phyloP scores from a whole-genome alignment of 2,888 invertebrate species.

The Tuberolachnus salignus region DNA sequence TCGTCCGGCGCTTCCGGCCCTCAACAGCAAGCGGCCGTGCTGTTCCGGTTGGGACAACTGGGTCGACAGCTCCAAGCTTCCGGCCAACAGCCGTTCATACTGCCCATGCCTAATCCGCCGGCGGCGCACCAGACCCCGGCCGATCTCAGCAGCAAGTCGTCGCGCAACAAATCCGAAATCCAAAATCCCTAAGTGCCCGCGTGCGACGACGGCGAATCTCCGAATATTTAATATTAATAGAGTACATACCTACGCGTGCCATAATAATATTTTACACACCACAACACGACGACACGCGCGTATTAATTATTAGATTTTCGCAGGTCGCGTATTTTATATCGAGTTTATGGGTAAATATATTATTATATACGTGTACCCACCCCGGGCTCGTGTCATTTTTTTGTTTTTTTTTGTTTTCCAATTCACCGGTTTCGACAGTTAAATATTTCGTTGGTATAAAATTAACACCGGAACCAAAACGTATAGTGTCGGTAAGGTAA shows the following conservation, averaged over 20 bases:
- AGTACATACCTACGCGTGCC: too few species aligned
- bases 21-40: conserved; percentile 46
- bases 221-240: too few species aligned
- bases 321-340: too few species aligned
- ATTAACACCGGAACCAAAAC: too few species aligned
- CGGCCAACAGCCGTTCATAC: conserved; percentile 49
- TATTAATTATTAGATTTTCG: too few species aligned
- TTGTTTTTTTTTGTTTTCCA: too few species aligned
- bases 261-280: background rate
- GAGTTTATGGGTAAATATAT: too few species aligned
- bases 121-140: conserved; percentile 58
- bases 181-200: conserved; percentile 18
- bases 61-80: conserved; percentile 44
- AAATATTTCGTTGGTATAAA: too few species aligned
- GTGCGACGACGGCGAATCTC: background rate
- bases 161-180: conserved; percentile 44
- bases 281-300: too few species aligned
- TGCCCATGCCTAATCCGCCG: conserved; percentile 55
- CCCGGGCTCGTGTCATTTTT: too few species aligned
- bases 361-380: background rate
- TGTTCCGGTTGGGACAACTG: conserved; percentile 45
- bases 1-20: conserved; percentile 35
- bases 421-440: too few species aligned
- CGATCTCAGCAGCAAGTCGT: conserved; percentile 58
- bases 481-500: too few species aligned